Evolutionary conservation across 2,888 invertebrate species (phyloP).

Genomic region (Leptopterna dolabrata): DNA sequence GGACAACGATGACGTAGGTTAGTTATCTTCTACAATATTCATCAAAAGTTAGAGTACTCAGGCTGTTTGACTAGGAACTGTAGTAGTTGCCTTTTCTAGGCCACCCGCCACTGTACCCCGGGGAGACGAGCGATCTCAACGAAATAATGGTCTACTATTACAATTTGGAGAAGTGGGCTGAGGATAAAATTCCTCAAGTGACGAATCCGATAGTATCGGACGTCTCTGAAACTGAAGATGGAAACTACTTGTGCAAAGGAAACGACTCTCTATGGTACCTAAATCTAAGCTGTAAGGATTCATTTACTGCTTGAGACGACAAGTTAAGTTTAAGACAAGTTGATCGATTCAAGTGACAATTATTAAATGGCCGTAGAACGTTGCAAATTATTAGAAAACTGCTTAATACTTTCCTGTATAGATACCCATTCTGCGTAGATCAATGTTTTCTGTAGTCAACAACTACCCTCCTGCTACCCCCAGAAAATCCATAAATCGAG

Average conservation of each 20-base stretch:
- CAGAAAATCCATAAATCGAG: too few relatives aligned
- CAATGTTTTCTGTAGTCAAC: too few relatives aligned
- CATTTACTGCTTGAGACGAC: not conserved
- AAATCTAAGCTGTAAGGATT: conserved; percentile 44
- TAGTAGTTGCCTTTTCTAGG: too few relatives aligned
- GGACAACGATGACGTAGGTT: not conserved
- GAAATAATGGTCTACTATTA: conserved; percentile 34
- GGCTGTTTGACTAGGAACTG: too few relatives aligned
- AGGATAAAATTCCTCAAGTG: not conserved
- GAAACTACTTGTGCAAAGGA: conserved; percentile 23
- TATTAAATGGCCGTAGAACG: too few relatives aligned
- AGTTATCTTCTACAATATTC: not conserved
- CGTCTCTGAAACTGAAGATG: conserved; percentile 36
- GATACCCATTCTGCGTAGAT: too few relatives aligned
- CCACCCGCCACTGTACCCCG: conserved; percentile 21
- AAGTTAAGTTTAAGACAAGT: too few relatives aligned
- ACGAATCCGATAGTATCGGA: conserved; percentile 26
- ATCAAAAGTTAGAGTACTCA: too few relatives aligned
- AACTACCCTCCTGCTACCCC: too few relatives aligned
- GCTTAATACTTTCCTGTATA: too few relatives aligned
- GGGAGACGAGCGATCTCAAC: not conserved
- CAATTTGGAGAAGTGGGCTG: conserved; percentile 38
- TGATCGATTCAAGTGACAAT: too few relatives aligned
- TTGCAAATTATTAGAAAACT: too few relatives aligned
- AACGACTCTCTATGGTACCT: conserved; percentile 44